These are phyloP conservation scores for Patagioenas fasciata DNA, from an alignment of 2,113 vertebrate genomes.

Conservation along the genomic window DNA sequence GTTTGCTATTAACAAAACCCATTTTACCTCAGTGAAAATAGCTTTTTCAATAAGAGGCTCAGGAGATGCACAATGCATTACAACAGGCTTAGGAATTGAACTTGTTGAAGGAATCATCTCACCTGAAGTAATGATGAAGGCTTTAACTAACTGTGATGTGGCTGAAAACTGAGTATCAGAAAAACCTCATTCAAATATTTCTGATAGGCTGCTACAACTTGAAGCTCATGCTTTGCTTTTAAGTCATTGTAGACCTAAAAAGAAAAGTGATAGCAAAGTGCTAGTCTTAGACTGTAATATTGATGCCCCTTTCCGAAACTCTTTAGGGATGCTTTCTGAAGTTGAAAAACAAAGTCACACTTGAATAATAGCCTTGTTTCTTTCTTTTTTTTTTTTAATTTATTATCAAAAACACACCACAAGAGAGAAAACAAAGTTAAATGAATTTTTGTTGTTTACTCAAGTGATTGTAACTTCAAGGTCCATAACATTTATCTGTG, in stretches of 20 bases:
- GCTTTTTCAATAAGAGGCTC: neutral
- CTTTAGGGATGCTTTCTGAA: neutral
- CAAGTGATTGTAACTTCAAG: neutral
- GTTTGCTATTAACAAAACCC: slow-evolving; percentile 12
- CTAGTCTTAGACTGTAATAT: neutral
- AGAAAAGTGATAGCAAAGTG: neutral
- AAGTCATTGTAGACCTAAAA: neutral
- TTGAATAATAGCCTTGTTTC: neutral
- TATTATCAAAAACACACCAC: neutral
- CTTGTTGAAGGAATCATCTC: neutral
- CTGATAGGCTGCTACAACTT: neutral
- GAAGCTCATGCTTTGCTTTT: neutral
- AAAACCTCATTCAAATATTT: neutral
- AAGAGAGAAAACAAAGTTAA: neutral
- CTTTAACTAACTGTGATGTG: neutral
- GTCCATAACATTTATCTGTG: neutral
- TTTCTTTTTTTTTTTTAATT: neutral
- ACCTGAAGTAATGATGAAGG: neutral
- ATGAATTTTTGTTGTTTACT: neutral
- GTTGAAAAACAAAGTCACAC: neutral
- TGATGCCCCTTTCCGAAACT: neutral
- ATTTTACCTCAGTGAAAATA: neutral
- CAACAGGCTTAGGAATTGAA: neutral
- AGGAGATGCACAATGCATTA: neutral
- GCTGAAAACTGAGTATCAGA: neutral